Conservation (phyloP, 2,113 vertebrate species). For the Chelonoidis abingdonii region DNA sequence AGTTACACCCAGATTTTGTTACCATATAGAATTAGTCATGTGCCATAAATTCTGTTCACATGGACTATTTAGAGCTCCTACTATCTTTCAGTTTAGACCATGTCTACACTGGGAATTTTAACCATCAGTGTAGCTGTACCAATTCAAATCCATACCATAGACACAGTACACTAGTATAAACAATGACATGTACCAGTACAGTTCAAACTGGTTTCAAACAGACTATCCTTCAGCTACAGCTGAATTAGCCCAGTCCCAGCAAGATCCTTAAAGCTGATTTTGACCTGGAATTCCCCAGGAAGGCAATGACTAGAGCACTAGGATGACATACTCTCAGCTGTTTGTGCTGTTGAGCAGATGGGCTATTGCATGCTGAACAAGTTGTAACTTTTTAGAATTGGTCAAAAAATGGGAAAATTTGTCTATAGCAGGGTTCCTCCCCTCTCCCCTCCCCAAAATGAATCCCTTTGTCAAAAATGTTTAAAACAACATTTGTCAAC, state of each 20-base stretch:
- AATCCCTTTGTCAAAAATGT: background rate
- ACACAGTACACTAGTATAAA: fast-evolving
- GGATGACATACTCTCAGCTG: background rate
- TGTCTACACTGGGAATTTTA: background rate
- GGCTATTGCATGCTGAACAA: background rate
- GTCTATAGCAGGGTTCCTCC: background rate
- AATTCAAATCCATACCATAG: background rate
- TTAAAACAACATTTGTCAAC: background rate
- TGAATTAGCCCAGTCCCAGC: background rate
- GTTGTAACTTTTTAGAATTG: background rate
- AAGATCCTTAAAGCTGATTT: background rate
- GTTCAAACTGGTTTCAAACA: background rate
- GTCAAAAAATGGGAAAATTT: background rate
- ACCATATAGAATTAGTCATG: constrained; percentile 26
- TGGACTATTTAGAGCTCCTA: background rate
- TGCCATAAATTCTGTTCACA: background rate
- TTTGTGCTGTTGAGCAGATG: background rate
- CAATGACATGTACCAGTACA: background rate
- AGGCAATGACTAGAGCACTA: background rate
- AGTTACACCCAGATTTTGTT: constrained; percentile 41
- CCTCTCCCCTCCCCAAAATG: background rate
- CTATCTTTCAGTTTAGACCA: background rate
- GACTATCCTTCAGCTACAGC: no score
- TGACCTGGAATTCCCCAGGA: background rate
- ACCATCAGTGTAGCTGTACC: background rate